These are phyloP conservation scores for Drosophila willistoni DNA, from an alignment of 1,140 invertebrate genomes.

Conservation along the genomic window DNA sequence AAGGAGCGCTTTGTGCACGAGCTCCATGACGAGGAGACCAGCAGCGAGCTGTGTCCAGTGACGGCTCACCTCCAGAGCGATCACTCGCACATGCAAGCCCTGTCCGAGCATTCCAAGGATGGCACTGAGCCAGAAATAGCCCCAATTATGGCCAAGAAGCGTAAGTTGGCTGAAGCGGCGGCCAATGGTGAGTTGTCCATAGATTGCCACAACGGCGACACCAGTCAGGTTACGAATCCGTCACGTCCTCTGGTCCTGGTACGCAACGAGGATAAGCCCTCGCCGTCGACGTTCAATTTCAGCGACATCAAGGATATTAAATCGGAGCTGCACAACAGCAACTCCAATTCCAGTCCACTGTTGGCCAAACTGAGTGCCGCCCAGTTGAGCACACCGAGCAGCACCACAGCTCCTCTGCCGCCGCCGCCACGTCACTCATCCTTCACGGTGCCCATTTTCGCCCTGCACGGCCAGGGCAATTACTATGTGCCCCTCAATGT, in stretches of 20 bases:
- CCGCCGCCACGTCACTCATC: constrained; percentile 65
- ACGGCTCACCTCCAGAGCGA: constrained; percentile 72
- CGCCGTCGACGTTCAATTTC: constrained; percentile 66
- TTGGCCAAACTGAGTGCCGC: constrained; percentile 51
- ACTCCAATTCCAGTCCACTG: constrained; percentile 62
- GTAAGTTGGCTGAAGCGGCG: constrained; percentile 71
- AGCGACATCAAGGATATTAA: constrained; percentile 77
- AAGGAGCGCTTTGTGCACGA: constrained; percentile 90
- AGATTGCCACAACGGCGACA: constrained; percentile 48
- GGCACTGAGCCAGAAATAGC: constrained; percentile 79
- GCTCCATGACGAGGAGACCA: constrained; percentile 77
- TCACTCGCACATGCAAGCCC: constrained; percentile 71
- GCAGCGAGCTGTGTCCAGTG: constrained; percentile 68
- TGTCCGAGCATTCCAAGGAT: constrained; percentile 80
- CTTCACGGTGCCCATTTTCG: constrained; percentile 89
- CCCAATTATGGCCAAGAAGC: constrained; percentile 78
- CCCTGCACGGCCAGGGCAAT: constrained; percentile 92
- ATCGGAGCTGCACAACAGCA: constrained; percentile 68
- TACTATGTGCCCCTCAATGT: constrained; percentile 96
- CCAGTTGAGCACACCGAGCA: constrained; percentile 64
- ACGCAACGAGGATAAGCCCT: constrained; percentile 57
- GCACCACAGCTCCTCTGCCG: constrained; percentile 74
- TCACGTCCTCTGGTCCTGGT: constrained; percentile 40
- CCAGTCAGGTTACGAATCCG: constrained; percentile 19
- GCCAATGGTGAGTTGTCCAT: constrained; percentile 57